Evolutionary conservation across 2,797 vertebrate species (phyloP), one percentile per base, ranked within the genome.

Genomic region (Danio tinwini): DNA sequence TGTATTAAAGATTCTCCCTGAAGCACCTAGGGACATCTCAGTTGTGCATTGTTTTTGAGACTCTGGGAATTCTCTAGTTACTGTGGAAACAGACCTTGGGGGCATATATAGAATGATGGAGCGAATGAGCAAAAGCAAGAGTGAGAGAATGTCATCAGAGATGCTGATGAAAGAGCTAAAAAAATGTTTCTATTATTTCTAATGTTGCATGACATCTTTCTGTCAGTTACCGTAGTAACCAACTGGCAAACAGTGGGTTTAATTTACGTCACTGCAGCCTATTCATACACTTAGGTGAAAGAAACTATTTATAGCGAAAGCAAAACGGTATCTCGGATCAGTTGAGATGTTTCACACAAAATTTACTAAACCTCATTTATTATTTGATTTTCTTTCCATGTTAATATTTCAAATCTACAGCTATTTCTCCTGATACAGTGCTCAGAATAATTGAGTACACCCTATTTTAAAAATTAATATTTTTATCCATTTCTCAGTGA

Each of bases 1-100:
- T 55, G 52, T 50, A 80, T 68, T 64, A 65, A 52, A 74, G 73
- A 72, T 58, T 67, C 72, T 76, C 56, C 37, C 47, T 53, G 37
- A 62, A 67, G 47, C 72, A 82, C 80, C 70, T 42, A 21, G 71
- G 77, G 74, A 77, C 55, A 16, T 83, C 80, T 77, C 81, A 65
- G 76, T 68, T 78, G 76, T 74, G 76, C 49, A 72, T 64, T 8
- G 62, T 84, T 80, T 83, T 78, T 69, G 64, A 73, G 71, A 82
- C 74, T 84, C 67, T 81, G 76, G 82, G 85, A 85, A 70, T 84
- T 88, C 67, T 81, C 78, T 7, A 9, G 83, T 83, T 86, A 78
- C 83, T 84, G 82, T 88, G 85, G 86, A 81, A 87, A 85, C 84
- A 71, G 76, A 74, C 78, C 82, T 76, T 14, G 10, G 82, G 85